A percentile compares a stretch with the other conserved stretches of the same genome.
Conservation (phyloP, 2,113 vertebrate species). For the Synodontis membranacea region DNA sequence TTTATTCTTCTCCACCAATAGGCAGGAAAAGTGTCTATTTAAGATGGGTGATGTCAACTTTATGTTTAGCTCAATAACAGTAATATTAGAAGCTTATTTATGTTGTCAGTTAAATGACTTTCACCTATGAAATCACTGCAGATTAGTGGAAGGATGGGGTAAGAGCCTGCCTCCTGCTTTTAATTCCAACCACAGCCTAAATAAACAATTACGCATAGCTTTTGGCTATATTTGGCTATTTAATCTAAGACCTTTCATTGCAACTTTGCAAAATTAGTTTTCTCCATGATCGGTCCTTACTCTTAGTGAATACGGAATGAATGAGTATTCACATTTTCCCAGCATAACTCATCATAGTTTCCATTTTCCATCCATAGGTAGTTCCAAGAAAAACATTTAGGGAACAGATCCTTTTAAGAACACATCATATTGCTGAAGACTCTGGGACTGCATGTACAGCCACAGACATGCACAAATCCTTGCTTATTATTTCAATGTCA, state of each 20-base stretch:
- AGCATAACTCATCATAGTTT: constrained; percentile 64
- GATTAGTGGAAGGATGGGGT: not conserved
- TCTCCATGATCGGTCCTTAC: constrained; percentile 6
- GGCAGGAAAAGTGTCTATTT: not conserved
- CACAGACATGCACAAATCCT: not conserved
- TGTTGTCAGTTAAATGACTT: constrained; percentile 17
- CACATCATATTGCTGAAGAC: constrained; percentile 57
- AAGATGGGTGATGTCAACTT: not conserved
- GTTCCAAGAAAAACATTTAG: constrained; percentile 59
- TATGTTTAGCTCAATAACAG: not conserved
- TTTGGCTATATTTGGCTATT: constrained; percentile 13
- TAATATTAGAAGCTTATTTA: not conserved
- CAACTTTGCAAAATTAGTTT: constrained; percentile 7
- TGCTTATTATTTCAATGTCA: not conserved
- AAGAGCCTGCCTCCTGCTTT: not conserved
- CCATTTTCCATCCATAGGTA: constrained; percentile 46
- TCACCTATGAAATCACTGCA: not conserved
- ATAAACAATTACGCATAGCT: constrained; percentile 2
- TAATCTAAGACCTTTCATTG: not conserved
- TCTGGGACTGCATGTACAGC: constrained; percentile 26
- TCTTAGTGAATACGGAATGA: constrained; percentile 43
- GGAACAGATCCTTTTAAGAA: constrained; percentile 58
- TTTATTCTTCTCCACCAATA: not conserved
- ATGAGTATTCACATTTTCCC: constrained; percentile 50
- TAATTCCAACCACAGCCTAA: constrained; percentile 15